Evolutionary conservation across 2,888 invertebrate species (phyloP).

Genomic region (Leucania comma): DNA sequence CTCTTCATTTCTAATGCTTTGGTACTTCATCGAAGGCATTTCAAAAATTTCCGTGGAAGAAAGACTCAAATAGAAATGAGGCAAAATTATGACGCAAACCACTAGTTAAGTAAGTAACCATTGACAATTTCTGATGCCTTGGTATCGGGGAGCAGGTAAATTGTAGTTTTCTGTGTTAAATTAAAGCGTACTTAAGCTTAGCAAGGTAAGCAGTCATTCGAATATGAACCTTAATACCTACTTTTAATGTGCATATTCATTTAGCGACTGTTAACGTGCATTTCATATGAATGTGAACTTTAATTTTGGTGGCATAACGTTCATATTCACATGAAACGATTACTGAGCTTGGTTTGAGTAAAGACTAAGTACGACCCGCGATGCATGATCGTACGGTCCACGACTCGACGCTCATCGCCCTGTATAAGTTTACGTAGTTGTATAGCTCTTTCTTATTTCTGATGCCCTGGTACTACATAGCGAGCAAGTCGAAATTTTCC

Average conservation of each 20-base stretch:
- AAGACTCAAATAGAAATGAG: constrained; percentile 6
- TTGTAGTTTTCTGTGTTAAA: constrained; percentile 46
- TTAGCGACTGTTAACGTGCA: not conserved
- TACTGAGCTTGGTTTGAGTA: not conserved
- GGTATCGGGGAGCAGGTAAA: constrained; percentile 18
- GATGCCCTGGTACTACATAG: constrained; percentile 13
- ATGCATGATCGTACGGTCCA: not conserved
- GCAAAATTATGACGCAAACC: not conserved
- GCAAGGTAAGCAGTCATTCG: not conserved
- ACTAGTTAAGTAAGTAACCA: not conserved
- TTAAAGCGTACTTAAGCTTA: not conserved
- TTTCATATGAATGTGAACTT: not conserved
- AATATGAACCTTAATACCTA: not conserved
- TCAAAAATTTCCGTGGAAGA: constrained; percentile 21
- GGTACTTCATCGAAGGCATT: not conserved
- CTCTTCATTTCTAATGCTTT: constrained; percentile 7
- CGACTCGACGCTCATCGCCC: not conserved
- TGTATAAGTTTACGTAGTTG: no score
- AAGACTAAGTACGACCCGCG: not conserved
- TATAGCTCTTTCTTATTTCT: not conserved
- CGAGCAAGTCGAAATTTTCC: constrained; percentile 25
- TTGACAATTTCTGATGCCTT: constrained; percentile 13
- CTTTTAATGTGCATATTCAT: not conserved
- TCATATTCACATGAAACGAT: not conserved
- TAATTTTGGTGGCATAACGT: accelerated